Evolutionary conservation across 2,113 vertebrate genomes (phyloP).

Genomic region (Sinosuthora webbiana): DNA sequence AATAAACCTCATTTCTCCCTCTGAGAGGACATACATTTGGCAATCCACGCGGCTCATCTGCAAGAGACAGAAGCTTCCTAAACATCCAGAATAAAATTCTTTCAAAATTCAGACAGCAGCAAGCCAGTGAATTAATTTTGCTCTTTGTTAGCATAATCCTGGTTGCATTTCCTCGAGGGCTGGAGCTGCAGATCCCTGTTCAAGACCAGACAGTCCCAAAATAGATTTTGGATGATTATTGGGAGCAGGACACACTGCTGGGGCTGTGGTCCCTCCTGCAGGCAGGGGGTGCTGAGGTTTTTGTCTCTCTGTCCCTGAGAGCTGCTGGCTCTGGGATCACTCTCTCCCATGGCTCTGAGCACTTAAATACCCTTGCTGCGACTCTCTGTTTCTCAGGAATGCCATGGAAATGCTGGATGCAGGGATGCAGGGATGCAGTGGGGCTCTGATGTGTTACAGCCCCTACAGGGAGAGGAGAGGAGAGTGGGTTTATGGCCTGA

Average conservation of each 20-base stretch:
- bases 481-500: neutral
- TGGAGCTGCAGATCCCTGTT: neutral
- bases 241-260: neutral
- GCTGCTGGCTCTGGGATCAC: neutral
- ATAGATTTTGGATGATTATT: neutral
- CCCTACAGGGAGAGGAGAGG: neutral
- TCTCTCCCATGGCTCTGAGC: neutral
- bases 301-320: neutral
- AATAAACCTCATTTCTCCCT: neutral
- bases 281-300: neutral
- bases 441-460: neutral
- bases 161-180: neutral
- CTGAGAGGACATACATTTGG: slow-evolving; percentile 59
- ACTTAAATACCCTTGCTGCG: neutral
- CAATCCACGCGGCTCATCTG: slow-evolving; percentile 36
- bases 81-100: neutral
- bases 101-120: neutral
- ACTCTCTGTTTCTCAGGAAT: neutral
- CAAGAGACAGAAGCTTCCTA: slow-evolving; percentile 24
- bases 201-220: neutral
- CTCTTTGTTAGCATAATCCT: neutral
- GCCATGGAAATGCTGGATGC: neutral
- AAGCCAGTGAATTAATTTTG: neutral
- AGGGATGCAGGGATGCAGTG: neutral
- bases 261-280: neutral